A percentile compares a stretch with the other conserved stretches of the same genome.
These are phyloP conservation scores for Caracal caracal DNA, from an alignment of 2,113 vertebrate species.

Conservation along the genomic window DNA sequence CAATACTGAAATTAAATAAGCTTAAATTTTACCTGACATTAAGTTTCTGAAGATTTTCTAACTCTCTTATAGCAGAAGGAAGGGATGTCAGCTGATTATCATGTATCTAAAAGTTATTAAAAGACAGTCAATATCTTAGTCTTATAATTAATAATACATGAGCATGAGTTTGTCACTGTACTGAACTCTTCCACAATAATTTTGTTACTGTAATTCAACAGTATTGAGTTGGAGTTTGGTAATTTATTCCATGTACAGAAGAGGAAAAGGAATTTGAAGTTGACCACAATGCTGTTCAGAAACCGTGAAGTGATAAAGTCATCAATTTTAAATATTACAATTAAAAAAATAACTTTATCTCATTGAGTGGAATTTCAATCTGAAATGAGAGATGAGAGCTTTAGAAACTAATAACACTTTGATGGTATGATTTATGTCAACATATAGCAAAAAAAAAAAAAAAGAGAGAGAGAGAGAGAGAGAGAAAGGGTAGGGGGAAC, in stretches of 20 bases:
- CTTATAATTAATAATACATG: slow-evolving; percentile 6
- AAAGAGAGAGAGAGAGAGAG: too few relatives aligned
- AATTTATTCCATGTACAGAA: not conserved
- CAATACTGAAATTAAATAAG: slow-evolving; percentile 49
- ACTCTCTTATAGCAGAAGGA: slow-evolving; percentile 90
- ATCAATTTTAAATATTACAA: slow-evolving; percentile 24
- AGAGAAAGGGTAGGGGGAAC: not conserved
- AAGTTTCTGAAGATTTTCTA: slow-evolving; percentile 94
- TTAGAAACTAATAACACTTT: not conserved
- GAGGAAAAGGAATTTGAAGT: slow-evolving; percentile 13
- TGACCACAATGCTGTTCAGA: slow-evolving; percentile 23
- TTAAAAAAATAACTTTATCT: not conserved
- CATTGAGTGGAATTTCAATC: not conserved
- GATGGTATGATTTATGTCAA: not conserved
- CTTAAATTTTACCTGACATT: slow-evolving; percentile 86
- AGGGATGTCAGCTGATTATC: slow-evolving; percentile 94
- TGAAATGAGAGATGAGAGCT: not conserved
- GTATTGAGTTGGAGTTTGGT: not conserved
- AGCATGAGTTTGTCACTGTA: not conserved
- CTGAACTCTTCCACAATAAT: slow-evolving; percentile 16
- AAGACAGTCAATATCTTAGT: slow-evolving; percentile 49
- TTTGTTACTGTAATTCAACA: not conserved
- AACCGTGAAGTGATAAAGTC: not conserved
- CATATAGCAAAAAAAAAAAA: not conserved
- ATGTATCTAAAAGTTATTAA: slow-evolving; percentile 90